Base-by-base conservation (phyloP, 2,888 invertebrate species). In the Chrysolina haemoptera region DNA sequence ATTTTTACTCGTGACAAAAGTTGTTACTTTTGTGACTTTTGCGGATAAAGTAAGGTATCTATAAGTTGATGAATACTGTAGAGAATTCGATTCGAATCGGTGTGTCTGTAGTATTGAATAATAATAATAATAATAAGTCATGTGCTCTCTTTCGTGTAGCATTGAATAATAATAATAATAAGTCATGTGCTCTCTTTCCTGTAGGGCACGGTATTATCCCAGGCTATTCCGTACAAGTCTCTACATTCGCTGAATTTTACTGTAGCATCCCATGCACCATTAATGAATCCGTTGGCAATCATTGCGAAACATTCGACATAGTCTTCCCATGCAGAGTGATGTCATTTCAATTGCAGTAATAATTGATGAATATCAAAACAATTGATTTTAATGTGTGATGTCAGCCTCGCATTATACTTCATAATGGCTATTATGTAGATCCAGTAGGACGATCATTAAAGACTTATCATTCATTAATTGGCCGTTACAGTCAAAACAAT, bases 331-430 rank as follows among this genome's bases (percentile, higher is more conserved):
- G 40, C 70, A 40, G 64, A 50, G 67, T 74, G 71, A 71, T 74
- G 74, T 71, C 71, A 71, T 71, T 68, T 64, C 74, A 74, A 68
- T 71, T 74, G 74, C 71, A 55, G 64, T 74, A 68, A 71, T 71
- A 68, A 65, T 71, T 71, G 71, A 74, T 74, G 63, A 68, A 74
- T 70, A 74, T 68, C 71, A 71, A 70, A 71, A 71, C 74, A 74
- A 74, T 71, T 74, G 71, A 74, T 71, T 71, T 71, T 67, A 67
- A 74, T 70, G 62, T 70, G 62, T 62, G 74, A 41, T 69, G 68
- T 69, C 64, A 73, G 55, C 68, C 55, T 73, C 68, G 65, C 41
- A 53, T 69, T 73, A 63, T 62, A 27, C 68, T 73, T 69, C 53
- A 72, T 72, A 63, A 72, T 72, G 62, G 63, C 59, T 14, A 59